A percentile compares a stretch with the other conserved stretches of the same genome.
Evolutionary conservation across 2,113 vertebrate genomes (phyloP).

Genomic region (Paramormyrops kingsleyae): DNA sequence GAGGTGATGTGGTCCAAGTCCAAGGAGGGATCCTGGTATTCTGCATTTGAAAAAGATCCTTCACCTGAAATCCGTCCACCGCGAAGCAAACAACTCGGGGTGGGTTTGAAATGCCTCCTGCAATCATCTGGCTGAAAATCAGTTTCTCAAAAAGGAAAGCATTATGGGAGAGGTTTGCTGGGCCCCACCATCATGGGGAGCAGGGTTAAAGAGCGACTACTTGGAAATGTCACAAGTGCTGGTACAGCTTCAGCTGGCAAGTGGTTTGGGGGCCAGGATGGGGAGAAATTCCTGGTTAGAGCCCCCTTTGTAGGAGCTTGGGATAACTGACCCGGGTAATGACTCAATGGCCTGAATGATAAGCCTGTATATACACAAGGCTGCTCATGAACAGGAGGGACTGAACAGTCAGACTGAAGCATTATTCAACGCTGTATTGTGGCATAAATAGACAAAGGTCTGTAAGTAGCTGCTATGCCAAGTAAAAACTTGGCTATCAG

Average conservation of each 20-base stretch:
- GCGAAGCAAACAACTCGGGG: background rate
- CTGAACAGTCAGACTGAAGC: background rate
- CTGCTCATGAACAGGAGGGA: background rate
- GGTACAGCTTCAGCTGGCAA: background rate
- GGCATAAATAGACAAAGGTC: background rate
- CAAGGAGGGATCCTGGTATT: background rate
- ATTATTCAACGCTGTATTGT: background rate
- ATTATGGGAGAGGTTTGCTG: background rate
- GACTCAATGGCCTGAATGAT: background rate
- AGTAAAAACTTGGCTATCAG: background rate
- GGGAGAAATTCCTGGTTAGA: background rate
- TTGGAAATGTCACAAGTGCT: background rate
- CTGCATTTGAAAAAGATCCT: no score
- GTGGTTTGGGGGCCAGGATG: background rate
- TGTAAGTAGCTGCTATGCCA: background rate
- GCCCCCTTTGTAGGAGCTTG: background rate
- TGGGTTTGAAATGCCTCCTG: background rate
- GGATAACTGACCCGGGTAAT: background rate
- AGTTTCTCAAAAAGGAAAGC: background rate
- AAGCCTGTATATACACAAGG: background rate
- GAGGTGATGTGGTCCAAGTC: background rate
- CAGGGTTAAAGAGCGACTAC: background rate
- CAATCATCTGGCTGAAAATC: background rate
- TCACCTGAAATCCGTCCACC: background rate
- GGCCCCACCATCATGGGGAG: background rate